phyloP scores from a whole-genome alignment of 2,113 vertebrate genomes.

The Rhea pennata region DNA sequence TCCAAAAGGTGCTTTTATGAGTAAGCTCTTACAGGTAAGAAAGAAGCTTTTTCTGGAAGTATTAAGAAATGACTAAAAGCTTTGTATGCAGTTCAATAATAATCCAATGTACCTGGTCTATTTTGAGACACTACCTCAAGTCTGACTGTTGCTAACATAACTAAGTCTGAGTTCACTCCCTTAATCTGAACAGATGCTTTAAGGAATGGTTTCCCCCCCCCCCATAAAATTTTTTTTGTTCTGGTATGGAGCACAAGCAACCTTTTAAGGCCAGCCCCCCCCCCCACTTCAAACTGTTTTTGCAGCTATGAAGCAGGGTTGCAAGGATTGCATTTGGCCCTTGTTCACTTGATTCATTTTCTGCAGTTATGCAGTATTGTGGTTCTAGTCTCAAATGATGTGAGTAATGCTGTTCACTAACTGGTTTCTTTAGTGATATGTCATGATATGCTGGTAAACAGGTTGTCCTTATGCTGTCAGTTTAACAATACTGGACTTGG shows the following conservation, averaged over 20 bases:
- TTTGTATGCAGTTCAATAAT: not conserved
- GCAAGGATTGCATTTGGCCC: not conserved
- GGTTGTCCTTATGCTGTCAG: too few species aligned
- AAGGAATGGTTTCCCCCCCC: not conserved
- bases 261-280: conserved; percentile 7
- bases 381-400: conserved; percentile 13
- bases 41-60: not conserved
- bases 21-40: not conserved
- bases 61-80: not conserved
- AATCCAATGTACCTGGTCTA: not conserved
- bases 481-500: not conserved
- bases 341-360: not conserved
- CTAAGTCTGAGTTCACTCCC: not conserved
- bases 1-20: not conserved
- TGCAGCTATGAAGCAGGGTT: not conserved
- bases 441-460: not conserved
- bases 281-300: too few species aligned
- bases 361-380: not conserved
- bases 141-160: not conserved
- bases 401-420: not conserved
- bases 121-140: not conserved
- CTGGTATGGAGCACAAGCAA: not conserved
- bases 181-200: not conserved
- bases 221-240: not conserved
- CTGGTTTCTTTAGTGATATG: not conserved